These are phyloP conservation scores for Nomia melanderi DNA, from an alignment of 1,140 invertebrate species.

Conservation along the genomic window DNA sequence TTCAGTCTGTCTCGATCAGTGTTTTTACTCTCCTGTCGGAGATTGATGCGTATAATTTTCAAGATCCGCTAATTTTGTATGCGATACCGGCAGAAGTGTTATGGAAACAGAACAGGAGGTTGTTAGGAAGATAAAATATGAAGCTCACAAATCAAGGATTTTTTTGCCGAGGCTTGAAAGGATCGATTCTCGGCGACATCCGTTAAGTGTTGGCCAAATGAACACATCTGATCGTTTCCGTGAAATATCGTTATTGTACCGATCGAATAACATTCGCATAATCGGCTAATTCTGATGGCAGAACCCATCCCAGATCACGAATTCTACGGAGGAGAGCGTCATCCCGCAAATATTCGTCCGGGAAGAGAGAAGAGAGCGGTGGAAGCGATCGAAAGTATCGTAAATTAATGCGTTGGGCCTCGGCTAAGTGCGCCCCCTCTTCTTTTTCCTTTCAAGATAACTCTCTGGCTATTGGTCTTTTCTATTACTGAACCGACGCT, in stretches of 20 bases:
- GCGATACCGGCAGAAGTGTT: background rate
- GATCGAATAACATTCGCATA: constrained; percentile 23
- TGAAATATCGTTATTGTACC: constrained; percentile 44
- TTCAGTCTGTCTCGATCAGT: background rate
- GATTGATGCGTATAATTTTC: background rate
- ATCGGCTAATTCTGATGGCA: constrained; percentile 31
- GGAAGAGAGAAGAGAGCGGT: constrained; percentile 28
- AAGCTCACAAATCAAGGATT: constrained; percentile 16
- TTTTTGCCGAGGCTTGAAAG: background rate
- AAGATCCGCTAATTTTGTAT: background rate
- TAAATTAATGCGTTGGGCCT: constrained; percentile 63
- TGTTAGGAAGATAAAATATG: constrained; percentile 16
- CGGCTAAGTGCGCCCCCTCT: constrained; percentile 38
- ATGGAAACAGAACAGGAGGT: background rate
- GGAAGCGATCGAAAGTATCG: constrained; percentile 56
- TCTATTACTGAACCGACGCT: background rate
- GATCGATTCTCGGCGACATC: background rate
- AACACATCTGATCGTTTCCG: constrained; percentile 30
- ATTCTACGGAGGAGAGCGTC: constrained; percentile 38
- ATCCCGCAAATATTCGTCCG: constrained; percentile 49
- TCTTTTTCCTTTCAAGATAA: background rate
- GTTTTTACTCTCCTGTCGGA: background rate
- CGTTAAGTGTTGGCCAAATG: constrained; percentile 25
- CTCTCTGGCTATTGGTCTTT: constrained; percentile 1
- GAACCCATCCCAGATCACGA: constrained; percentile 21